Evolutionary conservation across 2,888 invertebrate genomes (phyloP).

Genomic region (Eumacrocentrus americanus): DNA sequence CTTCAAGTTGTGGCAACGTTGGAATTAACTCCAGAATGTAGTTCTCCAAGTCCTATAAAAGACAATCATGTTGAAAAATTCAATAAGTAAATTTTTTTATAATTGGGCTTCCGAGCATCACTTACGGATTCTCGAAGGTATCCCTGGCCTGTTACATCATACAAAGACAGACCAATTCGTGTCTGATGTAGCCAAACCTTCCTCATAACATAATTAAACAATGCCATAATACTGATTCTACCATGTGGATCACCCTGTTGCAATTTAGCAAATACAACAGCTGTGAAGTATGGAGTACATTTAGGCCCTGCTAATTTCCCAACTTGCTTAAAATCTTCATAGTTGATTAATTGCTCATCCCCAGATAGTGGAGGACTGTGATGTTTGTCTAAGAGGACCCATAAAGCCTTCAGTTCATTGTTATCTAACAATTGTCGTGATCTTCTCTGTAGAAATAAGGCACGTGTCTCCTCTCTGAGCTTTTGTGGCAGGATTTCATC

Average conservation of each 20-base stretch:
- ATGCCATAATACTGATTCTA: constrained; percentile 83
- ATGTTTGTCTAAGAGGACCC: constrained; percentile 82
- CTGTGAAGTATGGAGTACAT: constrained; percentile 80
- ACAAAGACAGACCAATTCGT: constrained; percentile 88
- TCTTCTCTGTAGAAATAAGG: constrained; percentile 83
- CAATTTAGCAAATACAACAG: constrained; percentile 85
- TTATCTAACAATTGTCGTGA: constrained; percentile 85
- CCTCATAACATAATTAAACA: constrained; percentile 95
- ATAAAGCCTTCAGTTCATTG: constrained; percentile 83
- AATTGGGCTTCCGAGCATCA: constrained; percentile 22
- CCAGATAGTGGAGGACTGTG: constrained; percentile 75
- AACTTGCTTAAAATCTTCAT: constrained; percentile 83
- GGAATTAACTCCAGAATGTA: constrained; percentile 94
- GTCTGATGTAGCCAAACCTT: constrained; percentile 96
- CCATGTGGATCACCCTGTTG: constrained; percentile 87
- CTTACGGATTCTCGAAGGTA: constrained; percentile 81
- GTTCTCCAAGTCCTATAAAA: constrained; percentile 85
- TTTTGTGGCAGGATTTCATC: constrained; percentile 80
- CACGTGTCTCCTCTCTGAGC: constrained; percentile 86
- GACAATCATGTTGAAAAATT: too few relatives aligned
- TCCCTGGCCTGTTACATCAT: constrained; percentile 92
- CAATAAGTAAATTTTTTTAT: too few relatives aligned
- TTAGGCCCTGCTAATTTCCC: constrained; percentile 76
- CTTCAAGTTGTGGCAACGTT: constrained; percentile 87
- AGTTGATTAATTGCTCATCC: constrained; percentile 85